These are phyloP conservation scores for Micromys minutus DNA, from an alignment of 2,113 vertebrate genomes.

Conservation along the genomic window DNA sequence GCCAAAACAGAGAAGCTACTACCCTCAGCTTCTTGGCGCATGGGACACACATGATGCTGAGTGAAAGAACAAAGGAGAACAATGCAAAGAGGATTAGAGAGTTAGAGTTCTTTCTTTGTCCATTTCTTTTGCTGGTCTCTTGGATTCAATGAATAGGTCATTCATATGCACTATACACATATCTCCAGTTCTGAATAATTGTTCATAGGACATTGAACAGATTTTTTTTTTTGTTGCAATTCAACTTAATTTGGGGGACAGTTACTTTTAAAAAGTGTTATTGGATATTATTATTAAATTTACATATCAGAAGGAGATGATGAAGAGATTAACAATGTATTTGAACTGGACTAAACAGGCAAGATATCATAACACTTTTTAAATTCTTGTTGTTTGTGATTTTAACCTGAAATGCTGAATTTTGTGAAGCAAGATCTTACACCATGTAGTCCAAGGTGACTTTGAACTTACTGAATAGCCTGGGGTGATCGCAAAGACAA, in stretches of 20 bases:
- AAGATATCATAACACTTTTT: not conserved
- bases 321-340: not conserved
- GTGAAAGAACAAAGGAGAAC: conserved; percentile 31
- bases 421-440: not conserved
- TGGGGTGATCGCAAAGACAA: not conserved
- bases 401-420: conserved; percentile 31
- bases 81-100: not conserved
- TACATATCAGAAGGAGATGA: not conserved
- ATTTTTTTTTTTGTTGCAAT: conserved; percentile 7
- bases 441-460: not conserved
- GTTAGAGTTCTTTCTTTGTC: not conserved
- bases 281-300: conserved; percentile 5
- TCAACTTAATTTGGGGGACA: not conserved
- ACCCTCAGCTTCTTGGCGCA: not conserved
- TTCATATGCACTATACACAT: not conserved
- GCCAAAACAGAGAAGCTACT: conserved; percentile 54
- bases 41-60: conserved; percentile 16
- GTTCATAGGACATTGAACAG: not conserved
- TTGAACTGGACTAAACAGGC: not conserved
- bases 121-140: conserved; percentile 18
- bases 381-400: not conserved
- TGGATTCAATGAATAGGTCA: conserved; percentile 23
- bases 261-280: not conserved
- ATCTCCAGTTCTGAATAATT: conserved; percentile 2
- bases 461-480: not conserved